Conservation (phyloP, 30 jellyfish, hydroid and myxozoan genomes). For the Chrysaora quinquecirrha region DNA sequence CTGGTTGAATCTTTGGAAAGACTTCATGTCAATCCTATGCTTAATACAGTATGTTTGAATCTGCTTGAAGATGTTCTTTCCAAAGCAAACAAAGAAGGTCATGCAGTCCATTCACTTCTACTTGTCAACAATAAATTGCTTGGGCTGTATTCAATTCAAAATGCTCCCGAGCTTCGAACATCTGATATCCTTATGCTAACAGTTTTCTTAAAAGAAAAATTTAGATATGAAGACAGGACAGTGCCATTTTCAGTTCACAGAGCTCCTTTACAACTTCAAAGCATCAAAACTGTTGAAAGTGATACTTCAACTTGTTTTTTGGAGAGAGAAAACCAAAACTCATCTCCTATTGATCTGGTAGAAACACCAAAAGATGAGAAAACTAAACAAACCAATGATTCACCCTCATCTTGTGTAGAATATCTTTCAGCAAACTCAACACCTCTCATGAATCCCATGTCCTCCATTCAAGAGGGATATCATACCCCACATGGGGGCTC, state of each 20-base stretch:
- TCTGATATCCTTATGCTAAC: constrained; percentile 83
- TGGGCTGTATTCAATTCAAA: constrained; percentile 72
- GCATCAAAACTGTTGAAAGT: neutral
- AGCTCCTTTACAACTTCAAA: constrained; percentile 76
- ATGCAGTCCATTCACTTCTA: constrained; percentile 78
- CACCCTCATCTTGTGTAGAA: constrained; percentile 61
- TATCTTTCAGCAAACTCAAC: constrained; percentile 80
- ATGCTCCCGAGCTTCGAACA: constrained; percentile 76
- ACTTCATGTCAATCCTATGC: constrained; percentile 77
- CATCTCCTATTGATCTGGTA: neutral
- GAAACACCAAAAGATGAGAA: neutral
- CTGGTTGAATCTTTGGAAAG: constrained; percentile 91
- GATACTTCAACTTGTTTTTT: neutral
- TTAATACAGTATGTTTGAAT: constrained; percentile 60
- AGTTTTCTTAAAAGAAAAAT: constrained; percentile 71
- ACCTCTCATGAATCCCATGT: constrained; percentile 49
- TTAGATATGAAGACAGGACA: constrained; percentile 65
- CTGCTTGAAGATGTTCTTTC: constrained; percentile 81
- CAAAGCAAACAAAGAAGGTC: constrained; percentile 70
- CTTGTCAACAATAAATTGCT: constrained; percentile 88
- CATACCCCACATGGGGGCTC: constrained; percentile 77
- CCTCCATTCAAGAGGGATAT: constrained; percentile 38
- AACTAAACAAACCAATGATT: neutral
- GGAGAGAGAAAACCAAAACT: constrained; percentile 6
- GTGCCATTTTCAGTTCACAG: constrained; percentile 73